Conservation (phyloP, 2,888 invertebrate species). For the Meiosimyza decipiens region DNA sequence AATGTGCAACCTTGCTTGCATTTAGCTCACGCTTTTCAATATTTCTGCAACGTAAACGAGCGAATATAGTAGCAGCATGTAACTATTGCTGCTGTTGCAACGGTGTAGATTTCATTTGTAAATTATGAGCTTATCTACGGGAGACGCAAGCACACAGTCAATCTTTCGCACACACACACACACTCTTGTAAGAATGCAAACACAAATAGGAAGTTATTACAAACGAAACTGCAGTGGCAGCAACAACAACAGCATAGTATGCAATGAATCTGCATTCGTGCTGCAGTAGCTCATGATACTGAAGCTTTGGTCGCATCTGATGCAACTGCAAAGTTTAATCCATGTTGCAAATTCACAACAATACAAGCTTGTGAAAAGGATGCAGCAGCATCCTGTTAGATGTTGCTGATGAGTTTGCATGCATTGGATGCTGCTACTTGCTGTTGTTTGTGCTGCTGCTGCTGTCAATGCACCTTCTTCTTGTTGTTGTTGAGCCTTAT, state of each 20-base stretch:
- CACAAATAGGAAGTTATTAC: slow-evolving; percentile 24
- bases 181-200: neutral
- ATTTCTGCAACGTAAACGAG: too few relatives aligned
- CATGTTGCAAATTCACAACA: slow-evolving; percentile 30
- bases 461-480: too few relatives aligned
- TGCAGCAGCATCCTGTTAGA: slow-evolving; percentile 18
- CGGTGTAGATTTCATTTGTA: too few relatives aligned
- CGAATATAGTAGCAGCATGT: too few relatives aligned
- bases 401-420: slow-evolving; percentile 12
- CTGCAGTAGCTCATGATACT: too few relatives aligned
- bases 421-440: neutral
- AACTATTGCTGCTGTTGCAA: too few relatives aligned
- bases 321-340: slow-evolving; percentile 20
- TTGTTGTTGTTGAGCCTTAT: too few relatives aligned
- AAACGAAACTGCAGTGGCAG: slow-evolving; percentile 2
- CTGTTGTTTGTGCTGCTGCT: neutral
- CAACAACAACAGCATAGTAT: neutral
- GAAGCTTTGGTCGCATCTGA: neutral
- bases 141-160: slow-evolving; percentile 1
- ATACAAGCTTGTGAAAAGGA: slow-evolving; percentile 8
- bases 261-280: slow-evolving; percentile 4
- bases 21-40: too few relatives aligned
- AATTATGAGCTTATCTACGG: neutral
- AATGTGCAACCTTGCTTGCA: too few relatives aligned
- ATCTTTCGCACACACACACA: slow-evolving; percentile 11